Percentiles rank a stretch among this genome's conserved stretches.
Conservation (phyloP, 2,888 invertebrate species). For the Rhamnusium bicolor region DNA sequence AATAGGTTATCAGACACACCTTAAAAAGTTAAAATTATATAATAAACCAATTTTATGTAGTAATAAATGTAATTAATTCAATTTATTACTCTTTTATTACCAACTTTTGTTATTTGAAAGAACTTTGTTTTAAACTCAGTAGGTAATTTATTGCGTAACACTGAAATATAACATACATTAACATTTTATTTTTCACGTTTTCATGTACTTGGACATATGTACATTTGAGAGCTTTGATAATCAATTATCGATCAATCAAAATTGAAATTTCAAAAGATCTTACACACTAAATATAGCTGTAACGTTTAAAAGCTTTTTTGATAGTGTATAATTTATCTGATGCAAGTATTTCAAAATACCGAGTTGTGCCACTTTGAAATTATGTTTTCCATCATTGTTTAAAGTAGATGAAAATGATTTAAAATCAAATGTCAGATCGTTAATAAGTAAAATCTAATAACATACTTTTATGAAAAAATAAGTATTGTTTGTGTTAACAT, state of each 20-base stretch:
- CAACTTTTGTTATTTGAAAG: neutral
- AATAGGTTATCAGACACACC: neutral
- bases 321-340: neutral
- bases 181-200: neutral
- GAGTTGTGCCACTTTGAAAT: neutral
- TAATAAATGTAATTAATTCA: neutral
- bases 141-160: neutral
- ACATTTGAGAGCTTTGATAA: constrained; percentile 11
- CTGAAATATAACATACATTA: neutral
- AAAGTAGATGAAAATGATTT: too few relatives aligned
- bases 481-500: neutral
- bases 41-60: neutral
- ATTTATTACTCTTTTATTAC: neutral
- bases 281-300: neutral
- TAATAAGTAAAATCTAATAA: too few relatives aligned
- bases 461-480: constrained; percentile 3
- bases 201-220: neutral
- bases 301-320: neutral
- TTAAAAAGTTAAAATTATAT: neutral
- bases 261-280: constrained; percentile 2
- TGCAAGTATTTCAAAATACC: constrained; percentile 1
- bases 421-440: neutral
- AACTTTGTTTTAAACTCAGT: neutral
- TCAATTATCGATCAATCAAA: constrained; percentile 16
- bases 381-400: neutral